These are phyloP conservation scores for Sebastes trivittatus DNA, from an alignment of 2,797 vertebrate genomes.

Conservation along the genomic window DNA sequence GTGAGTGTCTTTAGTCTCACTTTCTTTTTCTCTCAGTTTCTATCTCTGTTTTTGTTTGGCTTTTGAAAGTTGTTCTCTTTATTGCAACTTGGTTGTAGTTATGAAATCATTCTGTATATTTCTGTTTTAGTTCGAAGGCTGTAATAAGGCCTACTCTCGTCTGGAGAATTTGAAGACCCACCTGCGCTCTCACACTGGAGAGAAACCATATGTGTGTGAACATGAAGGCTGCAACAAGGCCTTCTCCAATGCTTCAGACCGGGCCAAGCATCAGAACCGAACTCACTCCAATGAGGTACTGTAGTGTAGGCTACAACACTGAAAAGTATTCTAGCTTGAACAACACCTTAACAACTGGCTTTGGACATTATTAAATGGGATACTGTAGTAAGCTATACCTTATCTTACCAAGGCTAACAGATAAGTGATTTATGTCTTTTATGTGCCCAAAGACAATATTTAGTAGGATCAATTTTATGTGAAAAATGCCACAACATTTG, in stretches of 20 bases:
- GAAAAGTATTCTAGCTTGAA: neutral
- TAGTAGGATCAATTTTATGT: too few species aligned
- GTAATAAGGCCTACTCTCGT: constrained; percentile 97
- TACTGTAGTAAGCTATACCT: neutral
- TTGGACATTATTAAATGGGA: neutral
- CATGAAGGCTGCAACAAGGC: constrained; percentile 98
- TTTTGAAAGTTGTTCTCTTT: constrained; percentile 51
- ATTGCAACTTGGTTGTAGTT: neutral
- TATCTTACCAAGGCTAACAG: neutral
- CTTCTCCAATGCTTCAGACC: constrained; percentile 97
- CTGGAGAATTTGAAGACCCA: constrained; percentile 99
- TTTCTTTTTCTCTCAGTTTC: neutral
- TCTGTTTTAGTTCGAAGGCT: constrained; percentile 92
- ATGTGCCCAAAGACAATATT: too few species aligned
- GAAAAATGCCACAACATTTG: too few species aligned
- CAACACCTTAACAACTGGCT: neutral
- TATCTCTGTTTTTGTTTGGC: neutral
- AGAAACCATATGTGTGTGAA: constrained; percentile 98
- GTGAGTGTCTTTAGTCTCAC: constrained; percentile 78
- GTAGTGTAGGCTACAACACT: neutral
- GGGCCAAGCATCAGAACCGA: constrained; percentile 98
- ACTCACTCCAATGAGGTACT: constrained; percentile 92
- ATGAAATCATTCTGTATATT: neutral
- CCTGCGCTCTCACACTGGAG: constrained; percentile 95
- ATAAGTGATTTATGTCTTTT: neutral